Evolutionary conservation across 2,113 vertebrate genomes (phyloP).

Genomic region (Callipepla squamata): DNA sequence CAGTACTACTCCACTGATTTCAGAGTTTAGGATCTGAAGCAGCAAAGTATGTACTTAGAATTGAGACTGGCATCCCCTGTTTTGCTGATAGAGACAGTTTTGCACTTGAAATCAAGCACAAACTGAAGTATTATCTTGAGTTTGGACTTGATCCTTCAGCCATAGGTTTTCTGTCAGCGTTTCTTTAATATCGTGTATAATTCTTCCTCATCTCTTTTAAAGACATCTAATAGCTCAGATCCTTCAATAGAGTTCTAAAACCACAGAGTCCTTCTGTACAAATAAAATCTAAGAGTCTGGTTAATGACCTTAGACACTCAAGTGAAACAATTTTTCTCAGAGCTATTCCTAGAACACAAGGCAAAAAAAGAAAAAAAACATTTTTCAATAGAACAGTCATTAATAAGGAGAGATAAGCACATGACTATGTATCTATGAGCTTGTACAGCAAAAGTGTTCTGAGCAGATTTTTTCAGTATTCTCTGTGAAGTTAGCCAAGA

Average conservation of each 20-base stretch:
- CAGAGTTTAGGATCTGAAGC: background rate
- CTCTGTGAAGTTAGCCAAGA: background rate
- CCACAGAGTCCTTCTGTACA: background rate
- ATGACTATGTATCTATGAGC: background rate
- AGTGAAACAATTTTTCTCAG: constrained; percentile 32
- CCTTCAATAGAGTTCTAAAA: background rate
- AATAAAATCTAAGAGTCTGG: background rate
- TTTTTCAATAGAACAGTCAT: background rate
- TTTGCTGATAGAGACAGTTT: background rate
- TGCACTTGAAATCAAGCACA: background rate
- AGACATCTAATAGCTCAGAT: background rate
- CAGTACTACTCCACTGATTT: background rate
- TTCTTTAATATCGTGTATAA: background rate
- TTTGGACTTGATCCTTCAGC: background rate
- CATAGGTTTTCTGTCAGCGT: background rate
- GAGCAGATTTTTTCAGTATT: background rate
- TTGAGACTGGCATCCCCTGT: background rate
- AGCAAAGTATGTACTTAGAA: background rate
- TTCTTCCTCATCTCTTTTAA: background rate
- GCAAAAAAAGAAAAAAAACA: background rate
- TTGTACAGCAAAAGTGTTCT: background rate
- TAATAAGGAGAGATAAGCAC: background rate
- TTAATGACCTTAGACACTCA: background rate
- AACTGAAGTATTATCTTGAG: background rate
- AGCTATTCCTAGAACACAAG: constrained; percentile 28